phyloP scores from a whole-genome alignment of 2,113 vertebrate genomes.

The Periophthalmus modestus region DNA sequence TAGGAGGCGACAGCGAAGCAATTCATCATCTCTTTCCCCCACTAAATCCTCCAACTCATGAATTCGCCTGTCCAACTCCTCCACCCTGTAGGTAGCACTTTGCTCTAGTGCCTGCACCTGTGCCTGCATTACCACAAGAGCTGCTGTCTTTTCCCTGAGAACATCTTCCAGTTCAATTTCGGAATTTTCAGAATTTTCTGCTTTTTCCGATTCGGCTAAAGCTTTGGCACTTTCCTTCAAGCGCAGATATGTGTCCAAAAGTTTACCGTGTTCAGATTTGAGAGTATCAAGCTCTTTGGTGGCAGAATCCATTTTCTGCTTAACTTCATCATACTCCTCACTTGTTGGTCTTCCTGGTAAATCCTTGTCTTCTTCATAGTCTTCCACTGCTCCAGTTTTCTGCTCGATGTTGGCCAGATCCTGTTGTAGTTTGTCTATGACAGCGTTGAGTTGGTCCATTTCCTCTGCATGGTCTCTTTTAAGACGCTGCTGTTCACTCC shows the following conservation, averaged over 20 bases:
- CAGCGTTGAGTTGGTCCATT: conserved; percentile 88
- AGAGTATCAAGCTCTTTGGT: conserved; percentile 76
- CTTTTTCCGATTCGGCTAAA: conserved; percentile 39
- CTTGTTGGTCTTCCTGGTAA: conserved; percentile 63
- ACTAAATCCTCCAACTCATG: conserved; percentile 77
- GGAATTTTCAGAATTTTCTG: conserved; percentile 37
- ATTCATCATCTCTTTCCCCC: conserved; percentile 80
- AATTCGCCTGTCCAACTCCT: conserved; percentile 67
- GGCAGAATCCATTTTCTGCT: conserved; percentile 76
- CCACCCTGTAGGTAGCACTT: conserved; percentile 64
- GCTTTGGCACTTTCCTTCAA: conserved; percentile 53
- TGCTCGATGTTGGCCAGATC: conserved; percentile 86
- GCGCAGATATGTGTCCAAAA: conserved; percentile 55
- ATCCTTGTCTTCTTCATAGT: conserved; percentile 73
- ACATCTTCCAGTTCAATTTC: conserved; percentile 54
- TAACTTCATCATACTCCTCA: conserved; percentile 79
- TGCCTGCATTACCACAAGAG: conserved; percentile 72
- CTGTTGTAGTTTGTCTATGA: conserved; percentile 93
- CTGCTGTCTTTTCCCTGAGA: conserved; percentile 69
- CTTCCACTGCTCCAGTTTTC: conserved; percentile 64
- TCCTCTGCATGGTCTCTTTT: conserved; percentile 87
- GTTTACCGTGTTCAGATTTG: conserved; percentile 66
- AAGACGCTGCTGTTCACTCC: conserved; percentile 85
- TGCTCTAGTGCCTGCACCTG: conserved; percentile 75
- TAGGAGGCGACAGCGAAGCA: conserved; percentile 70